Base-by-base conservation (phyloP, 1,140 invertebrate genomes). In the Harlomillsia oculata region DNA sequence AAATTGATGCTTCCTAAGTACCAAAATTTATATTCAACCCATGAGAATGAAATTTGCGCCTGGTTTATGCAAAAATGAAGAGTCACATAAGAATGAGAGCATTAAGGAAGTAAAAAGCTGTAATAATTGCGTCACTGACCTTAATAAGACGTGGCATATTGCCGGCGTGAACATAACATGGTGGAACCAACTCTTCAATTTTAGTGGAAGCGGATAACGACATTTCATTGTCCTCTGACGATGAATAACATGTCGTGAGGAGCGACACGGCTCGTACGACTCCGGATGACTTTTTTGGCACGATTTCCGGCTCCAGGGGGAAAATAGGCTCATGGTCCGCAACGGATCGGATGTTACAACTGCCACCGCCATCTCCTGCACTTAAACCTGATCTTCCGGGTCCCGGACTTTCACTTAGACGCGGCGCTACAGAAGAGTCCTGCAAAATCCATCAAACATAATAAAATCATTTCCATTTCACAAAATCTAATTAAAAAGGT, bases 71-170 rank as follows among this genome's bases (percentile, higher is more conserved):
- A n/a, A n/a, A n/a, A n/a, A n/a, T n/a, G n/a, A n/a, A n/a, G n/a
- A n/a, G n/a, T n/a, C n/a, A n/a, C n/a, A n/a, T n/a, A n/a, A n/a
- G n/a, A n/a, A n/a, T n/a, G n/a, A n/a, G n/a, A n/a, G n/a, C n/a
- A n/a, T n/a, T n/a, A n/a, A n/a, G n/a, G n/a, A n/a, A n/a, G n/a
- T n/a, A n/a, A n/a, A n/a, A n/a, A n/a, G n/a, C n/a, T n/a, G n/a
- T 43, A 9, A 43, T 11, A 9, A 43, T 51, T 39, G 9, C 44
- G 34, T 20, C 8, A 66, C 68, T 66, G 60, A 79, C 77, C 72
- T 78, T 77, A 50, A 79, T 77, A 2, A 78, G 70, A 56, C 77
- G 75, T 21, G 72, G 71, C 66, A 80, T 77, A 53, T 77, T 77
- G 54, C 78, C 78, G 21, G 74, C 73, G 14, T 73, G 70, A 20